Conservation (phyloP, 2,888 invertebrate genomes). For the Thera britannica region DNA sequence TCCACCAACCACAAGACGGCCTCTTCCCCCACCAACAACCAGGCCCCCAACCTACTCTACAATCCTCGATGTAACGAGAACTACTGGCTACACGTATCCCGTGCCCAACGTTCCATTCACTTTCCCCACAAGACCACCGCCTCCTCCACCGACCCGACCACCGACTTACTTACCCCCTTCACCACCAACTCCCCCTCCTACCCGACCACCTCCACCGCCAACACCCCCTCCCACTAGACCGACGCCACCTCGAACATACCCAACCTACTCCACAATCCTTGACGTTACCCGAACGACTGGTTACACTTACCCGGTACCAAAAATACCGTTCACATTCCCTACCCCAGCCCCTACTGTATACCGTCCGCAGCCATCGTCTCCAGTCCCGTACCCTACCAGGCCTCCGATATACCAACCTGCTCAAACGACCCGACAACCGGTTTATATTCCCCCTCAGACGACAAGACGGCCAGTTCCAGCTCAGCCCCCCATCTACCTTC, state of each 20-base stretch:
- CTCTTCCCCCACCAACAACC: slow-evolving; percentile 40
- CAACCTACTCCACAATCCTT: slow-evolving; percentile 38
- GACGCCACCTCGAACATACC: slow-evolving; percentile 35
- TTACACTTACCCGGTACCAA: slow-evolving; percentile 58
- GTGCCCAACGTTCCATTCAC: slow-evolving; percentile 59
- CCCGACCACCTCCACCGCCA: slow-evolving; percentile 21
- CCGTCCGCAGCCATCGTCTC: slow-evolving; percentile 36
- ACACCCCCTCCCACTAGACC: slow-evolving; percentile 23
- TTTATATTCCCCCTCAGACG: slow-evolving; percentile 46
- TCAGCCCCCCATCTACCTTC: slow-evolving; percentile 34
- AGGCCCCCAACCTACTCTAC: slow-evolving; percentile 11
- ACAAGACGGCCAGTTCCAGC: slow-evolving; percentile 11
- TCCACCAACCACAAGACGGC: slow-evolving; percentile 23
- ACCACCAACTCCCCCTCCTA: slow-evolving; percentile 32
- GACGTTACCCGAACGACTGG: slow-evolving; percentile 54
- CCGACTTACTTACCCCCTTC: slow-evolving; percentile 23
- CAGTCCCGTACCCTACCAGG: slow-evolving; percentile 40
- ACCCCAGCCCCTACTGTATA: slow-evolving; percentile 26
- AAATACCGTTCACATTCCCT: slow-evolving; percentile 45
- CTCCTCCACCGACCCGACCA: slow-evolving; percentile 38
- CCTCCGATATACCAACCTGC: slow-evolving; percentile 35
- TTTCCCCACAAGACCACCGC: slow-evolving; percentile 46
- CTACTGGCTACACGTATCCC: slow-evolving; percentile 64
- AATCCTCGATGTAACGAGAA: slow-evolving; percentile 28
- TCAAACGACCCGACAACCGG: slow-evolving; percentile 33